These are phyloP conservation scores for Rhagologus leucostigma DNA, from an alignment of 2,113 vertebrate genomes.

Conservation along the genomic window DNA sequence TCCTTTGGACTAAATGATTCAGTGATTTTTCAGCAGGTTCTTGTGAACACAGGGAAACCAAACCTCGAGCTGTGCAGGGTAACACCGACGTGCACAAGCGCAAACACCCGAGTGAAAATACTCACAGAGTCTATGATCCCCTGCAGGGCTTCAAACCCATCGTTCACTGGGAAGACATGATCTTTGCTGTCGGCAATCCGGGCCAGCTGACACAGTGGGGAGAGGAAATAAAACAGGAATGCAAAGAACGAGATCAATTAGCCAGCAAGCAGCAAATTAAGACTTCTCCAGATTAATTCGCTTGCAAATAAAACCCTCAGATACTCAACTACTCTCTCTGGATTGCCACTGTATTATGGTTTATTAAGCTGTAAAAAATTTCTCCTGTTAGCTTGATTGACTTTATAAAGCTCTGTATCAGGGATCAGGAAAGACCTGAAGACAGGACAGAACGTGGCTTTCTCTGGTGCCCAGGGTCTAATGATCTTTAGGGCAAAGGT, in stretches of 20 bases:
- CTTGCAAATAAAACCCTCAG: not conserved
- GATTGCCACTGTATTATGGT: not conserved
- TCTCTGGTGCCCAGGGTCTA: not conserved
- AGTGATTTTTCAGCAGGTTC: not conserved
- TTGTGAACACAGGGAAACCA: not conserved
- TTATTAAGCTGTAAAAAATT: not conserved
- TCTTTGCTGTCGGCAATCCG: slow-evolving; percentile 97
- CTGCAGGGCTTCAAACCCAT: slow-evolving; percentile 93
- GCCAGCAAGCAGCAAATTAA: not conserved
- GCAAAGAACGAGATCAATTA: not conserved
- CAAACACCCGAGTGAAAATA: not conserved
- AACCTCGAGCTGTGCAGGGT: not conserved
- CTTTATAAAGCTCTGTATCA: not conserved
- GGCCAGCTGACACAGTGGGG: slow-evolving; percentile 79
- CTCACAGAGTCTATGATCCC: slow-evolving; percentile 96
- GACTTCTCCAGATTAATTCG: not conserved
- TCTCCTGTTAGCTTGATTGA: not conserved
- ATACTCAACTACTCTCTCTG: not conserved
- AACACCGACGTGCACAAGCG: not conserved
- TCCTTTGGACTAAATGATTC: not conserved
- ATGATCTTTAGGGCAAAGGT: not conserved
- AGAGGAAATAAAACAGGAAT: not conserved
- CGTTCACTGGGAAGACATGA: slow-evolving; percentile 97
- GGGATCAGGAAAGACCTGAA: not conserved
- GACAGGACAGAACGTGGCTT: not conserved